Percentiles rank a stretch among this genome's conserved stretches.
Conservation (phyloP, 1,140 invertebrate genomes). For the Fopius arisanus region DNA sequence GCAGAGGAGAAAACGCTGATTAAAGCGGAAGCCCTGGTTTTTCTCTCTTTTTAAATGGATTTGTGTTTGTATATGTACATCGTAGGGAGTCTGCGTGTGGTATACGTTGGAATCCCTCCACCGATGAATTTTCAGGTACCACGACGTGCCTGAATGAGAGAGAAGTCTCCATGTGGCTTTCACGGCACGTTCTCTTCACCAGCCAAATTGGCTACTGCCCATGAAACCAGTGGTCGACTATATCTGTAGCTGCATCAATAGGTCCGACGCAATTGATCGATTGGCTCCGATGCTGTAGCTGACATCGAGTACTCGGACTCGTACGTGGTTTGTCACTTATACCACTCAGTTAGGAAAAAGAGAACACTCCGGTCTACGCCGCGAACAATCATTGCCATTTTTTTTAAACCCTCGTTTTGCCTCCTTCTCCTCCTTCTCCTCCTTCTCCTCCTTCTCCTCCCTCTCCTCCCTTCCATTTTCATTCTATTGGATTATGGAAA, state of each 20-base stretch:
- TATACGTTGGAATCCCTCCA: neutral
- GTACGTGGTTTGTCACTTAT: constrained; percentile 13
- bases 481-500: too few species aligned
- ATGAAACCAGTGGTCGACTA: neutral
- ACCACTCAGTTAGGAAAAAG: neutral
- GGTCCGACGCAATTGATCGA: constrained; percentile 10
- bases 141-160: neutral
- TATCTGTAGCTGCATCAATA: neutral
- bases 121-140: neutral
- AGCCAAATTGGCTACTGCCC: constrained; percentile 22
- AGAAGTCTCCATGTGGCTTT: constrained; percentile 11
- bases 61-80: neutral
- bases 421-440: too few species aligned
- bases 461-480: too few species aligned
- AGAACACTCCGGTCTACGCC: neutral
- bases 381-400: neutral
- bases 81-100: neutral
- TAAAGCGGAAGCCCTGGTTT: constrained; percentile 24
- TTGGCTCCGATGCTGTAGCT: neutral
- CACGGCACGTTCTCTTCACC: constrained; percentile 12
- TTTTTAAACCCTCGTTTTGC: neutral
- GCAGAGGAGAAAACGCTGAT: constrained; percentile 22
- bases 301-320: neutral
- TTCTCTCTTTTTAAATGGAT: neutral
- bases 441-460: too few species aligned